These are phyloP conservation scores for Calosoma granatense DNA, from an alignment of 1,140 invertebrate genomes.

Conservation along the genomic window DNA sequence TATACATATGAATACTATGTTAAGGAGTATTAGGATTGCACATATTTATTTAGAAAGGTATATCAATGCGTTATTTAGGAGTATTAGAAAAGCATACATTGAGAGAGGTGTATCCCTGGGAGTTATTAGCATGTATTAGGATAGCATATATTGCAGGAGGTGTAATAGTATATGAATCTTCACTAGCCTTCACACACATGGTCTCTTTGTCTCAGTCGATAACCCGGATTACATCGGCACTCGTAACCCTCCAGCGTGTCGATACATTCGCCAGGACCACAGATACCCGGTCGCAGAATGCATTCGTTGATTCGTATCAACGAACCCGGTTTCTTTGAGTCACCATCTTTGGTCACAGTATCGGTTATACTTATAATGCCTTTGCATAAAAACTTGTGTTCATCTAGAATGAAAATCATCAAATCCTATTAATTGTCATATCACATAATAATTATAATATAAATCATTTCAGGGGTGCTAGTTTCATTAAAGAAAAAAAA, in stretches of 20 bases:
- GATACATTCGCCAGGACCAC: slow-evolving; percentile 65
- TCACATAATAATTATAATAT: too few species aligned
- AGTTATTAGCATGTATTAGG: too few species aligned
- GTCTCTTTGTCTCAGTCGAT: slow-evolving; percentile 22
- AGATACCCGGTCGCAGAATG: slow-evolving; percentile 60
- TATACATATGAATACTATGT: neutral
- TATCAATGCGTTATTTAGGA: too few species aligned
- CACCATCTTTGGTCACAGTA: slow-evolving; percentile 14
- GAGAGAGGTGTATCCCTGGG: slow-evolving; percentile 26
- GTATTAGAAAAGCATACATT: too few species aligned
- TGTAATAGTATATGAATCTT: neutral
- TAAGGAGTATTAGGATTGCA: neutral
- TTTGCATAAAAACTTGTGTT: slow-evolving; percentile 29
- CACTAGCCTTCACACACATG: slow-evolving; percentile 30
- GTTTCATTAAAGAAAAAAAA: too few species aligned
- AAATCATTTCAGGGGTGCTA: too few species aligned
- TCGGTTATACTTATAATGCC: slow-evolving; percentile 16
- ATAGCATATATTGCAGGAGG: slow-evolving; percentile 38
- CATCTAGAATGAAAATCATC: slow-evolving; percentile 23
- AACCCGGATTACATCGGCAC: slow-evolving; percentile 34
- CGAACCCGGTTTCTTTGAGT: slow-evolving; percentile 26
- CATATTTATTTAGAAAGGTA: too few species aligned
- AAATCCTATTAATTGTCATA: neutral
- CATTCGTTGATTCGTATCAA: slow-evolving; percentile 59
- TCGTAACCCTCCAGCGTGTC: slow-evolving; percentile 64